These are phyloP conservation scores for Delichon dasypus DNA, from an alignment of 2,797 vertebrate genomes.

Conservation along the genomic window DNA sequence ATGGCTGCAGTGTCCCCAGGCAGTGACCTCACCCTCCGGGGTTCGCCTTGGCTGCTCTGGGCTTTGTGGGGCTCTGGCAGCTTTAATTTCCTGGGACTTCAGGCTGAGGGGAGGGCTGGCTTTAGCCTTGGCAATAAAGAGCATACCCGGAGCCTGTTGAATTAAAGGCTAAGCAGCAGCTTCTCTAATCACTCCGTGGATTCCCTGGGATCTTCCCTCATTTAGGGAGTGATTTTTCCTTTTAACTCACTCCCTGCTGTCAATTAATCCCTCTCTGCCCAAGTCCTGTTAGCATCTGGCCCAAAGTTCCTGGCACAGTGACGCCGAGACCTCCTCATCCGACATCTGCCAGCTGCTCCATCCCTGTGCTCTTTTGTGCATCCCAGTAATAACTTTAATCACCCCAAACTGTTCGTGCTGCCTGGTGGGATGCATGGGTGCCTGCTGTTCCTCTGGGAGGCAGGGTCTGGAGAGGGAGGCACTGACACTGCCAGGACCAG, in stretches of 20 bases:
- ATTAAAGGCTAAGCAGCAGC: constrained; percentile 61
- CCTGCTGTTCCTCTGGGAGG: background rate
- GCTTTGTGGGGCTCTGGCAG: background rate
- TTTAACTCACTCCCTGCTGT: constrained; percentile 41
- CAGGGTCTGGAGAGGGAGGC: background rate
- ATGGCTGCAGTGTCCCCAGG: background rate
- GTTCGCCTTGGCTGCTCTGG: background rate
- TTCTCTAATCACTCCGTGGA: constrained; percentile 55
- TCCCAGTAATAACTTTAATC: constrained; percentile 8
- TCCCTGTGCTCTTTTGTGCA: background rate
- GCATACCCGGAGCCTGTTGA: constrained; percentile 27
- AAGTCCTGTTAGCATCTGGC: constrained; percentile 21
- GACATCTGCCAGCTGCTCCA: background rate
- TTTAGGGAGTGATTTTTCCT: constrained; percentile 61
- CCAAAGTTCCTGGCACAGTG: background rate
- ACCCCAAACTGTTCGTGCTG: background rate
- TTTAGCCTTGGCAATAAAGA: constrained; percentile 33
- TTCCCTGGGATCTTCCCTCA: constrained; percentile 55
- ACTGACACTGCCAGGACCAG: background rate
- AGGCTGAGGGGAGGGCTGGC: background rate
- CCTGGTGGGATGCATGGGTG: fast-evolving
- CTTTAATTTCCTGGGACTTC: constrained; percentile 44
- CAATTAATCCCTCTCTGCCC: constrained; percentile 55
- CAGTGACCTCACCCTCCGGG: fast-evolving
- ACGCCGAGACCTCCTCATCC: constrained; percentile 32